Evolutionary conservation across 2,888 invertebrate species (phyloP), one percentile per base, ranked within the genome.

Genomic region (Cosmorhoe ocellata): DNA sequence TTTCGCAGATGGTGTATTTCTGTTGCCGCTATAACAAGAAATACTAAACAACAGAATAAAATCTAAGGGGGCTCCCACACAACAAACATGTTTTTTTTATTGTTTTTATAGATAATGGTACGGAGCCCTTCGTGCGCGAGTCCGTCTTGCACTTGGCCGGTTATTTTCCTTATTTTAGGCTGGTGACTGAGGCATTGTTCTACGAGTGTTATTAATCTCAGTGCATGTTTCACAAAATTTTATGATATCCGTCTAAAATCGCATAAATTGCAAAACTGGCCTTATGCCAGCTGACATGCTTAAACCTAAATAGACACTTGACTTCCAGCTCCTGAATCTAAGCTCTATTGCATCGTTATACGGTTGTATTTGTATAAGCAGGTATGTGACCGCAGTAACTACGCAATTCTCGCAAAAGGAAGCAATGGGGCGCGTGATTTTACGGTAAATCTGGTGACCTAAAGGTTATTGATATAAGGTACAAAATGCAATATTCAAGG

Each of bases 221-320:
- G 54, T 43, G 44, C 43, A 50, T 49, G 56, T 65, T 66, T 64
- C 61, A 67, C 68, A 67, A 68, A 67, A 69, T 76, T 73, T 74
- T 76, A 76, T 68, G 68, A 69, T 73, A 74, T 76, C 76, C 78
- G 73, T 70, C 67, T 66, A 72, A 75, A 67, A 64, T 61, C 51
- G 69, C 71, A 75, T 74, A 72, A 62, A 76, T 74, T 71, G 48
- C 42, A 57, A 64, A 66, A 51, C 74, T 85, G 84, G 83, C 69
- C 43, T 24, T 11, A 32, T 48, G 77, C 79, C 77, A 77, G 42
- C 33, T 1, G 6, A 10, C 10, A 27, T 27, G 13, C 32, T 22
- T 32, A 27, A 27, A 38, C 42, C 43, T 44, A 33, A 33, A 50
- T 34, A 24, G 7, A 24, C 1, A 49, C 22, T 18, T 40, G 9